Base-by-base conservation (phyloP, 2,888 invertebrate species). In the Unio delphinus region DNA sequence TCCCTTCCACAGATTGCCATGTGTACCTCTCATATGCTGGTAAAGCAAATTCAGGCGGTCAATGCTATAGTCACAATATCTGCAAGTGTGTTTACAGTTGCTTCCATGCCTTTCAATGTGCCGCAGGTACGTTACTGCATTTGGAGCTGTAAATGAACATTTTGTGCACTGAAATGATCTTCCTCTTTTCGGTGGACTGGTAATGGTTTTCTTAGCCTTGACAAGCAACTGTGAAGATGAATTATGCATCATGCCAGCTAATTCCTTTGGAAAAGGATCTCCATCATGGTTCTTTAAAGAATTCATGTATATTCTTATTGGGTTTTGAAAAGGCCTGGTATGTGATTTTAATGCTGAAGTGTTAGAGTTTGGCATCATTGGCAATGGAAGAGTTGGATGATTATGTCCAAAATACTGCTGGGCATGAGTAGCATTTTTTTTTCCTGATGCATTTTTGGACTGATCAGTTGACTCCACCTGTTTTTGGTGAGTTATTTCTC, bases 31-130 rank as follows among this genome's bases (percentile, higher is more conserved):
- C 86, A 88, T 86, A 77, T 88, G 88, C 70, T 86, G 85, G 61
- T 85, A 83, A 0, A 88, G 78, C 7, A 86, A 81, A 67, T 85
- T 82, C 67, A 86, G 79, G 45, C 85, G 75, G 65, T 88, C 85
- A 34, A 86, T 84, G 67, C 87, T 87, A 80, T 88, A 89, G 72
- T 88, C 87, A 77, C 88, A 88, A 73, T 81, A 83, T 61, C 81
- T 76, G 69, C 87, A 87, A 8, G 82, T 85, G 62, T 85, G 85
- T n/a, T 81, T 78, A 67, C 83, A 79, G 65, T 83, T 83, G 68
- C 83, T 84, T n/a, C 84, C 86, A 77, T 86, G 86, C 30, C 82
- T 68, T 59, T 86, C 84, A 62, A 83, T 82, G 69, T 87, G 87
- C 6, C 83, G 76, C 11, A 83, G 79, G 63, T 84, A 86, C 0